Evolutionary conservation across 2,888 invertebrate species (phyloP).

Genomic region (Drosophila algonquin): DNA sequence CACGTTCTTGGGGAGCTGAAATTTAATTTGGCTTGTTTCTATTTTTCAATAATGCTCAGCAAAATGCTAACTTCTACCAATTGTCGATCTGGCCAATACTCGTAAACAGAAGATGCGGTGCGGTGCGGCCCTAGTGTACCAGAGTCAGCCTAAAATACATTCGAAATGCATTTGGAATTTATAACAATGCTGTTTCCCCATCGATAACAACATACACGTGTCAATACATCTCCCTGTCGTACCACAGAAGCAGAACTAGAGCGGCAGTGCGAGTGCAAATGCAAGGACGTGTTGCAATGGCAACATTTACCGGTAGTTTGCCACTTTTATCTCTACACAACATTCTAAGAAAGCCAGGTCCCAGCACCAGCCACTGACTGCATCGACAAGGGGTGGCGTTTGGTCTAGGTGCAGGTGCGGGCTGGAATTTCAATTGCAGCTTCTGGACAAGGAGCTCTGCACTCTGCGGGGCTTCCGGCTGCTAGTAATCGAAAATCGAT

Average conservation of each 20-base stretch:
- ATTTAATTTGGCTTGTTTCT: conserved; percentile 69
- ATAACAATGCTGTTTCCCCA: conserved; percentile 25
- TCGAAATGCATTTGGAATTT: conserved; percentile 56
- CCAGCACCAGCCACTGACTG: neutral
- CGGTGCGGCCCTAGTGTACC: neutral
- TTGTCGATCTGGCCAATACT: conserved; percentile 42
- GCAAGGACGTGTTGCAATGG: conserved; percentile 14
- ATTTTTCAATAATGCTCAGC: conserved; percentile 61
- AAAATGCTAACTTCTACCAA: conserved; percentile 63
- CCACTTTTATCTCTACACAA: conserved; percentile 36
- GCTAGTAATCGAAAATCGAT: conserved; percentile 68
- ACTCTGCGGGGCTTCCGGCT: conserved; percentile 23
- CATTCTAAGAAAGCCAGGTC: conserved; percentile 20
- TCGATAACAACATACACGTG: conserved; percentile 8
- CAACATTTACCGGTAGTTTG: conserved; percentile 20
- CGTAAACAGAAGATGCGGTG: conserved; percentile 6
- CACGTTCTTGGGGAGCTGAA: conserved; percentile 63
- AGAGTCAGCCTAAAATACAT: conserved; percentile 17
- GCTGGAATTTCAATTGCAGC: conserved; percentile 49
- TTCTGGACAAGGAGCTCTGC: conserved; percentile 12
- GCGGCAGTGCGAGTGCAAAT: neutral
- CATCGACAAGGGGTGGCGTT: conserved; percentile 23
- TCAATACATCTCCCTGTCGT: conserved; percentile 13
- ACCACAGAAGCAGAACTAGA: no score
- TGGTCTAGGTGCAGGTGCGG: conserved; percentile 18